Evolutionary conservation across 92 coral and sea anemone species (phyloP).

Genomic region (Micromussa lordhowensis): DNA sequence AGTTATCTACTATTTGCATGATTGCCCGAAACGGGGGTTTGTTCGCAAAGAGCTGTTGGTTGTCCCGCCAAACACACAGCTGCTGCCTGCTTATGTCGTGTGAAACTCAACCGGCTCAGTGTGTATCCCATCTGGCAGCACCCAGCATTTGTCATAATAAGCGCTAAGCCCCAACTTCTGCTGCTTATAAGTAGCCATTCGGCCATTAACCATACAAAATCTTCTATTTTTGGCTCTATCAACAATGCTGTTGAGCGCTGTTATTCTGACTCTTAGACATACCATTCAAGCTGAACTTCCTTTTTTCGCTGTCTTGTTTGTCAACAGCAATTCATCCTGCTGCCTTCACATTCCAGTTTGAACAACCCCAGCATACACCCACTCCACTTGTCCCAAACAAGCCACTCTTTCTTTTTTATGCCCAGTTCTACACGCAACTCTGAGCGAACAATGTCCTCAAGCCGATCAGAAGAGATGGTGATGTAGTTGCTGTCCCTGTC

Average conservation of each 20-base stretch:
- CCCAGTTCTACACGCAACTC: constrained; percentile 13
- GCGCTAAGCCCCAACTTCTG: neutral
- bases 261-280: no score
- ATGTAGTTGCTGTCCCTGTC: no score
- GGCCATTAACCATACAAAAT: neutral
- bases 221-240: neutral
- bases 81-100: no score
- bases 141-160: no score
- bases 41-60: neutral
- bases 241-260: no score
- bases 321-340: neutral
- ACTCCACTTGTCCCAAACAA: no score
- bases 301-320: neutral
- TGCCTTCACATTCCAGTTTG: neutral
- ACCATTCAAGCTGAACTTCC: no score
- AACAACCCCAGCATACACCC: constrained; percentile 7
- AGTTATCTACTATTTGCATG: no score
- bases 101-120: no score
- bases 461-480: neutral
- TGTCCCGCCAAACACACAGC: no score
- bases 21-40: no score
- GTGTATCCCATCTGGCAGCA: no score
- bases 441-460: constrained; percentile 6
- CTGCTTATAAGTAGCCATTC: neutral
- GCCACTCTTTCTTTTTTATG: neutral